These are phyloP conservation scores for Brachionus calyciflorus DNA, from an alignment of 1,140 invertebrate species.

Conservation along the genomic window DNA sequence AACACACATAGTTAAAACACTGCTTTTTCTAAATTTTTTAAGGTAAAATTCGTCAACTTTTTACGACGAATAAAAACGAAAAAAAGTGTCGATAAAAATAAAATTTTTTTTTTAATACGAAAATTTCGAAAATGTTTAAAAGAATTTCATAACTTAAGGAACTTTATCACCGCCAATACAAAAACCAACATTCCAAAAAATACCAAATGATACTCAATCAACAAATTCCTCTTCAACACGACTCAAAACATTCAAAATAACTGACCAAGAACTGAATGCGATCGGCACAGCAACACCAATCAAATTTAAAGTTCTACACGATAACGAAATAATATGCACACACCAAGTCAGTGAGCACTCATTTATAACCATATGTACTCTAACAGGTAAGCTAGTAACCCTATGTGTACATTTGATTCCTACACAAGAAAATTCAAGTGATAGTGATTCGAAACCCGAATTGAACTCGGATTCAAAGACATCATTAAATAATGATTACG, in stretches of 20 bases:
- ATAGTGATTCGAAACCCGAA: conserved; percentile 16
- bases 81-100: too few species aligned
- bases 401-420: conserved; percentile 3
- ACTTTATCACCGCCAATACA: not conserved
- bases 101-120: too few species aligned
- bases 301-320: conserved; percentile 41
- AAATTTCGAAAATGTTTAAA: too few species aligned
- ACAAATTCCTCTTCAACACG: not conserved
- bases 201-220: too few species aligned
- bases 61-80: too few species aligned
- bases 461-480: conserved; percentile 13
- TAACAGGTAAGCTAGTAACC: conserved; percentile 42
- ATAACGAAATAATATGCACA: conserved; percentile 41
- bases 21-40: too few species aligned
- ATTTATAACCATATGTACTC: conserved; percentile 35
- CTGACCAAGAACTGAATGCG: conserved; percentile 34
- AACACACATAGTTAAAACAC: too few species aligned
- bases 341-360: conserved; percentile 13
- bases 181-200: not conserved
- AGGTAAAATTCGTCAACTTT: too few species aligned
- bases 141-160: too few species aligned
- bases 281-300: conserved; percentile 40
- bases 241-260: conserved; percentile 44
- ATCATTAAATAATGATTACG: conserved; percentile 2
- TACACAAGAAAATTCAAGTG: not conserved